Base-by-base conservation (phyloP, 2,113 vertebrate species). In the Thinocorus orbignyianus region DNA sequence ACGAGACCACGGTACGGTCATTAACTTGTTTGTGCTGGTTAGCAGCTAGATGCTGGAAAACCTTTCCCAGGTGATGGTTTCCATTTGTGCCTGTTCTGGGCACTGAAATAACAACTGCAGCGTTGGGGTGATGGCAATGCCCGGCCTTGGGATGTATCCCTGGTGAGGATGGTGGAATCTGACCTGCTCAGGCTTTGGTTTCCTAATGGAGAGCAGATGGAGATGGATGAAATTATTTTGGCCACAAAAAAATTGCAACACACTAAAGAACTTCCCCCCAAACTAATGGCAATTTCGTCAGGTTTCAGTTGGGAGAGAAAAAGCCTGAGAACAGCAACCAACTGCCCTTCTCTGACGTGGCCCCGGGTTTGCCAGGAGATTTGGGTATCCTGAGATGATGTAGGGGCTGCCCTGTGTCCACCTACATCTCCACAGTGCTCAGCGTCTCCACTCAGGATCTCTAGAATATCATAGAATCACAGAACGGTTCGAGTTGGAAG, bases 321-420 rank as follows among this genome's bases (percentile, higher is more conserved):
- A 68, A 81, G 25, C 24, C 64, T 22, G 35, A 46, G 17, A 65
- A 14, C 8, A 69, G 35, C 0, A 0, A n/a, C 48, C 1, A 1
- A 22, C 28, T 3, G 0, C 51, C 44, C 51, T 46, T 51, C 81
- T 10, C 17, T 25, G 73, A 26, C 55, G 1, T 3, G 1, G 41
- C 25, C 49, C 35, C 2, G 11, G 52, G 11, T 28, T 44, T 65
- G 33, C 52, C 2, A 1, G 52, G 31, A 33, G 52, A 8, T 33
- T 33, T 1, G 3, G 52, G 60, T 17, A 0, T 37, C 26, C 42
- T 22, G 6, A 37, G 78, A 4, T 0, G 9, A 24, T 6, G 55
- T 62, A 17, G 3, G 3, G 10, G 25, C 30, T 42, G 57, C 44
- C 37, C 18, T 2, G 37, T 1, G 0, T 3, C 25, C 5, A 1